Evolutionary conservation across 2,888 invertebrate species (phyloP).

Genomic region (Alloplasta piceator): DNA sequence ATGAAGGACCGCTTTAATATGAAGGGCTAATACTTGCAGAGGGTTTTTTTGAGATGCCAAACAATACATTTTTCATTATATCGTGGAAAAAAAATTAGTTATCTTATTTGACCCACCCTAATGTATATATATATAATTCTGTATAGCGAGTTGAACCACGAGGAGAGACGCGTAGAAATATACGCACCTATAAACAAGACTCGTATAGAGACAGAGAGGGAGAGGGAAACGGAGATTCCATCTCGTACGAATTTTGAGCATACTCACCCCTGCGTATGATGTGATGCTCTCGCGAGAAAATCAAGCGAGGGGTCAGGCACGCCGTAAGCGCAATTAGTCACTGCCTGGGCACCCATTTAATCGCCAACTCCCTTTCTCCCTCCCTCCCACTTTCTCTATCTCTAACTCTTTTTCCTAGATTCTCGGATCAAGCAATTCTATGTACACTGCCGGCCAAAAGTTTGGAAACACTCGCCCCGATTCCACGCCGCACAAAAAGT

Average conservation of each 20-base stretch:
- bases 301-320: constrained; percentile 60
- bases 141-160: neutral
- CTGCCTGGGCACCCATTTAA: constrained; percentile 22
- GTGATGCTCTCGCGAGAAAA: constrained; percentile 10
- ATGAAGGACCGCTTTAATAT: too few species aligned
- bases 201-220: neutral
- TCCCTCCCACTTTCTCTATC: constrained; percentile 19
- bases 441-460: too few species aligned
- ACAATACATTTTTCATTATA: too few species aligned
- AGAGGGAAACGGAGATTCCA: neutral
- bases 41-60: too few species aligned
- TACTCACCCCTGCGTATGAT: neutral
- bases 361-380: too few species aligned
- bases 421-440: constrained; percentile 21
- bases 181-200: constrained; percentile 68
- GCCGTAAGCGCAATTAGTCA: constrained; percentile 66
- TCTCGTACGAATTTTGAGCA: constrained; percentile 11
- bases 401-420: constrained; percentile 5
- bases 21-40: too few species aligned
- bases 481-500: too few species aligned
- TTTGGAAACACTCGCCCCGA: too few species aligned
- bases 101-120: too few species aligned
- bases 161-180: constrained; percentile 27
- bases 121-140: too few species aligned
- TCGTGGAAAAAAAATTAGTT: too few species aligned